These are phyloP conservation scores for Lemur catta DNA, from an alignment of 2,797 vertebrate genomes.

Conservation along the genomic window DNA sequence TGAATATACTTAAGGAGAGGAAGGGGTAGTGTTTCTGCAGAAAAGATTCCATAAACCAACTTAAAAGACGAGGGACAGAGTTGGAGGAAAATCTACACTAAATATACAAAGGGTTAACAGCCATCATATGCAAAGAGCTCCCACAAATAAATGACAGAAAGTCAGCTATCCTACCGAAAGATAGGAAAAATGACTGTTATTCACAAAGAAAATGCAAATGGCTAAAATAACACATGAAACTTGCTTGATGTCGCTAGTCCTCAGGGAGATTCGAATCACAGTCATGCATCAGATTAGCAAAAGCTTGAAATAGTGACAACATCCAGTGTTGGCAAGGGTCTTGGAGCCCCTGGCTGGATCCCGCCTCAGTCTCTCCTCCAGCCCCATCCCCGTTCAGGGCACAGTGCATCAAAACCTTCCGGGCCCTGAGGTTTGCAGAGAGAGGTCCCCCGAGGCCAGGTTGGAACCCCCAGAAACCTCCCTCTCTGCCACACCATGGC, in stretches of 20 bases:
- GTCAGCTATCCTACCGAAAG: not conserved
- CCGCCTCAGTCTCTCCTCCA: accelerated
- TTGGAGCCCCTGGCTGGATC: not conserved
- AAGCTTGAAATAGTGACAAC: accelerated
- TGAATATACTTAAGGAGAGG: not conserved
- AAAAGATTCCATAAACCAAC: not conserved
- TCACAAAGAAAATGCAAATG: not conserved
- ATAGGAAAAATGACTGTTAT: not conserved
- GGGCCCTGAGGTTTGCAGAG: not conserved
- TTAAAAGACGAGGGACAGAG: not conserved
- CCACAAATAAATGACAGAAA: not conserved
- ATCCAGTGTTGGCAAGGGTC: accelerated
- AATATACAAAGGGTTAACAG: not conserved
- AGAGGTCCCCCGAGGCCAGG: not conserved
- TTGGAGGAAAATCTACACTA: not conserved
- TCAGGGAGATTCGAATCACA: not conserved
- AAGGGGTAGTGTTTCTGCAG: not conserved
- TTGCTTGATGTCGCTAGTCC: not conserved
- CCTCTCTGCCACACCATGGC: not conserved
- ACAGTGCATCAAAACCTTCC: accelerated
- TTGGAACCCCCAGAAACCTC: not conserved
- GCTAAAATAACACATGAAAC: accelerated
- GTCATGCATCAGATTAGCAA: accelerated
- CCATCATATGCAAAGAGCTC: not conserved
- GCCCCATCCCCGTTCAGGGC: accelerated